phyloP scores from a whole-genome alignment of 2,113 vertebrate species.

The Megalops atlanticus region DNA sequence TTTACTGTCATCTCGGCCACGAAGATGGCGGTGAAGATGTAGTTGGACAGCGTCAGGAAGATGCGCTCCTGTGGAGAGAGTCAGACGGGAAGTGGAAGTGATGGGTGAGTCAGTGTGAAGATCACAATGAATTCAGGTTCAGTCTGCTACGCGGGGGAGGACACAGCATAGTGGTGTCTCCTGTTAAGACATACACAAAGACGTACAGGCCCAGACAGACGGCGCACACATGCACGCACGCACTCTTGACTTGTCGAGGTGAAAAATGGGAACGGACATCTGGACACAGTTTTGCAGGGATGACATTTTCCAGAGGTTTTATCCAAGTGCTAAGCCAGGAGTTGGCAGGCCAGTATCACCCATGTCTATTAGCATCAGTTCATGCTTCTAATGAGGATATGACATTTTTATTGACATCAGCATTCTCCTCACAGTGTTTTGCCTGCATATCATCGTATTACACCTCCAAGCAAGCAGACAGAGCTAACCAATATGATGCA shows the following conservation, averaged over 20 bases:
- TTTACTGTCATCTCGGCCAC: slow-evolving; percentile 96
- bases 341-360: no score
- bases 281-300: neutral
- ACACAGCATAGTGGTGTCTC: neutral
- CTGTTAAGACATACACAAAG: neutral
- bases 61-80: slow-evolving; percentile 82
- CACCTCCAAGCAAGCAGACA: neutral
- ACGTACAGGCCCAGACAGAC: neutral
- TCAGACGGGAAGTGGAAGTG: slow-evolving; percentile 45
- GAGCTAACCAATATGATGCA: neutral
- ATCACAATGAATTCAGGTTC: slow-evolving; percentile 16
- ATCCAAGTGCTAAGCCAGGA: no score
- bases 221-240: neutral
- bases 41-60: slow-evolving; percentile 94
- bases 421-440: neutral
- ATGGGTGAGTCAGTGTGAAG: slow-evolving; percentile 36
- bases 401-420: slow-evolving; percentile 34
- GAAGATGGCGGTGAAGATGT: slow-evolving; percentile 97
- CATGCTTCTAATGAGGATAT: slow-evolving; percentile 27
- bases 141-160: neutral
- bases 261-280: neutral
- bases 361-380: neutral
- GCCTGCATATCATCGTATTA: neutral
- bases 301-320: neutral
- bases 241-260: neutral